Base-by-base conservation (phyloP, 2,888 invertebrate genomes). In the Dasysyrphus albostriatus region DNA sequence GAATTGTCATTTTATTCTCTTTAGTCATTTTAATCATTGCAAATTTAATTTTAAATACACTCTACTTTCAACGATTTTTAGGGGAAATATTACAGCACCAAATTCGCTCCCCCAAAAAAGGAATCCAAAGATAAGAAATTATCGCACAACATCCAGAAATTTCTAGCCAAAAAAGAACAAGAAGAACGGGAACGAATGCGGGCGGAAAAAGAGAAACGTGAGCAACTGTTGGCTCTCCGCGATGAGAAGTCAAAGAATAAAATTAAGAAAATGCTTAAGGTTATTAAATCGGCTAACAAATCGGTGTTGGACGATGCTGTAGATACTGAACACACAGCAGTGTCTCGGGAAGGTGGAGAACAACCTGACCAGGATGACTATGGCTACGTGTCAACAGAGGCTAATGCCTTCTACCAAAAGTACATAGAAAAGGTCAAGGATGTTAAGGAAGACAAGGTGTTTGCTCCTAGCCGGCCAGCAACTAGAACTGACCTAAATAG, bases 351-450 rank as follows among this genome's bases (percentile, higher is more conserved):
- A 65, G 97, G 96, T 0, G 95, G 95, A 0, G 95, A 95, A 1
- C 97, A 97, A 90, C 96, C 97, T 0, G 98, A 98, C 90, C 97
- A 97, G 91, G 98, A 98, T 93, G 98, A 98, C 91, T 98, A 98
- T 91, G 98, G 98, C 0, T 98, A 97, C 91, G 97, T 96, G 49
- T 98, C 98, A 0, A 96, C 96, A 89, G 96, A 96, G 91, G 96
- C 97, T 1, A 95, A 96, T 56, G 96, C 96, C 37, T 94, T 96
- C 89, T 97, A 97, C 91, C 95, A 95, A 88, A 97, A 97, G 92
- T 95, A 98, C 94, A 96, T 98, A 94, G 96, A 96, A 89, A 97
- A 97, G 91, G 97, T 97, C 89, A 92, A 91, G 63, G 91, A 92
- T 61, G 92, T 92, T 0, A 90, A 92, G 49, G 95, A 95, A 59